phyloP scores from a whole-genome alignment of 1,140 invertebrate genomes.

The Oncopeltus fasciatus region DNA sequence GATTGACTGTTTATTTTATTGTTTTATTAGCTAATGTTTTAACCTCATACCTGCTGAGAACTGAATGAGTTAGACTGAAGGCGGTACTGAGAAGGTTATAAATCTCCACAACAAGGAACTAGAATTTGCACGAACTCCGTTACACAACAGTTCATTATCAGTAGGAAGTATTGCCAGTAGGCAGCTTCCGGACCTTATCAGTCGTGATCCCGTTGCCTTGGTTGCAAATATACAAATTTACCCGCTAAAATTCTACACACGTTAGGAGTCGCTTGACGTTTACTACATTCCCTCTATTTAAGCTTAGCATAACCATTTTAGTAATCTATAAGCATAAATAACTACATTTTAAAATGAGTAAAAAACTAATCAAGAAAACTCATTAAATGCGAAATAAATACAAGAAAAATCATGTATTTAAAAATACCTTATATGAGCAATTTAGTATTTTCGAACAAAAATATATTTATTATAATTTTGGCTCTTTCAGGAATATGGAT shows the following conservation, averaged over 20 bases:
- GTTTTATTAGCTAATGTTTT: neutral
- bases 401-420: neutral
- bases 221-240: neutral
- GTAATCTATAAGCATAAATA: neutral
- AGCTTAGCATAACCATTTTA: neutral
- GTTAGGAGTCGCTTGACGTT: too few relatives aligned
- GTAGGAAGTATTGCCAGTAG: neutral
- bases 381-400: neutral
- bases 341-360: too few relatives aligned
- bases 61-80: too few relatives aligned
- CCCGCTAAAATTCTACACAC: neutral
- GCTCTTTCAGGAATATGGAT: too few relatives aligned
- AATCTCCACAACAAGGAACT: neutral
- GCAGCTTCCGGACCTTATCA: neutral
- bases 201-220: neutral
- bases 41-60: too few relatives aligned
- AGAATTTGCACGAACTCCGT: neutral
- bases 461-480: too few relatives aligned
- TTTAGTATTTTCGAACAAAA: too few relatives aligned
- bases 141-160: neutral
- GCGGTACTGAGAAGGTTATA: too few relatives aligned
- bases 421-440: too few relatives aligned
- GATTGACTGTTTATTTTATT: too few relatives aligned
- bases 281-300: neutral
- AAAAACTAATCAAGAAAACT: neutral